A percentile compares a stretch with the other conserved stretches of the same genome.
Conservation (phyloP, 2,888 invertebrate genomes). For the Drepana falcataria region DNA sequence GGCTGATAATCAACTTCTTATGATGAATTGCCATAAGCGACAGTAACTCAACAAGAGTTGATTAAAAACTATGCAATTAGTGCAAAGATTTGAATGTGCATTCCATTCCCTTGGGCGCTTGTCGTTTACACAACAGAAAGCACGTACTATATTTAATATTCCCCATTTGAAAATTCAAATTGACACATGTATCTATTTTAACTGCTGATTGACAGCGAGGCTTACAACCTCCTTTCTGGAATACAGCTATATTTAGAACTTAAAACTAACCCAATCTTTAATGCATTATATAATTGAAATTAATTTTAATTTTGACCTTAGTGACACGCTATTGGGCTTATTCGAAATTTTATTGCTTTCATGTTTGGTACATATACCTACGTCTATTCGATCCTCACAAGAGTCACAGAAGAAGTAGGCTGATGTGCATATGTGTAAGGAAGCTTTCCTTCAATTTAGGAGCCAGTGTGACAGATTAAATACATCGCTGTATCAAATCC, state of each 20-base stretch:
- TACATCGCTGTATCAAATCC: too few relatives aligned
- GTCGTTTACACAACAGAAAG: conserved; percentile 36
- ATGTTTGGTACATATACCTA: too few relatives aligned
- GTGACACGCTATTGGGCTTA: too few relatives aligned
- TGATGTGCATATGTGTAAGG: too few relatives aligned
- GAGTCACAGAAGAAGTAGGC: too few relatives aligned
- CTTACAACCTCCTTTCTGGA: conserved; percentile 29
- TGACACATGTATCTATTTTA: conserved; percentile 12
- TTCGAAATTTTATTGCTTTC: too few relatives aligned
- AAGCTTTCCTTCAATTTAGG: too few relatives aligned
- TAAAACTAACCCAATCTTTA: too few relatives aligned
- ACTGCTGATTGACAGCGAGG: conserved; percentile 32
- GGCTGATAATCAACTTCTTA: neutral
- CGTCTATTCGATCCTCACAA: too few relatives aligned
- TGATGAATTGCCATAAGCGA: neutral
- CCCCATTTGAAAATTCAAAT: conserved; percentile 40
- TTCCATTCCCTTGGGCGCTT: conserved; percentile 47
- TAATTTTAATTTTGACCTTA: too few relatives aligned
- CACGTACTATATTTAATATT: conserved; percentile 35
- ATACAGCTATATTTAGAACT: conserved; percentile 7
- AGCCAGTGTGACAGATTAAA: too few relatives aligned
- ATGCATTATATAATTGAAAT: too few relatives aligned
- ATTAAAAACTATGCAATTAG: conserved; percentile 20
- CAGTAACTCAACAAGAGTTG: conserved; percentile 3
- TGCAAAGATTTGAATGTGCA: conserved; percentile 22